A percentile compares a stretch with the other conserved stretches of the same genome.
Conservation (phyloP, 53 echinoderm and acorn worm species). For the Antedon mediterranea region DNA sequence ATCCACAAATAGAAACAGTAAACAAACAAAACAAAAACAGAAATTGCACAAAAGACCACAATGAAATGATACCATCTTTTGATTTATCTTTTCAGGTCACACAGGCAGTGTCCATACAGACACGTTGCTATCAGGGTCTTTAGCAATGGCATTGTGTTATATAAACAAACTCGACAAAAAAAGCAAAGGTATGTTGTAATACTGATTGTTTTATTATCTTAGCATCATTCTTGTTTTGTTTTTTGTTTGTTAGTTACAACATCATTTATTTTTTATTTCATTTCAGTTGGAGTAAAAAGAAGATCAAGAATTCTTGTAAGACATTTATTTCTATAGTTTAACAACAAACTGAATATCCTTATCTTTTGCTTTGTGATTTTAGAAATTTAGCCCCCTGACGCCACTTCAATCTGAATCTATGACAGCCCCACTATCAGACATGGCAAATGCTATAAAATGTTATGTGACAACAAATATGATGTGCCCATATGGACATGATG, state of each 20-base stretch:
- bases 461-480: no score
- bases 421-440: no score
- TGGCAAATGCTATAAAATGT: no score
- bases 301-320: conserved; percentile 76
- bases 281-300: conserved; percentile 51
- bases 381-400: no score
- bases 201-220: no score
- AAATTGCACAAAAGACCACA: no score
- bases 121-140: conserved; percentile 68
- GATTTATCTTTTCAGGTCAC: conserved; percentile 32
- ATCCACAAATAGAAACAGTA: no score
- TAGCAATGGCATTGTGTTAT: conserved; percentile 80
- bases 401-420: no score
- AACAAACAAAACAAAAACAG: no score
- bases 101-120: conserved; percentile 58
- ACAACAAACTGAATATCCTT: no score
- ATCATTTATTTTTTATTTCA: background rate
- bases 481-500: no score
- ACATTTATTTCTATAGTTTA: background rate
- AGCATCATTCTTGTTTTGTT: background rate
- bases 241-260: background rate
- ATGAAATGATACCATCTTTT: background rate
- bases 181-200: conserved; percentile 31
- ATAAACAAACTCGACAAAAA: conserved; percentile 51
- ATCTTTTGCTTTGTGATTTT: no score